phyloP scores from a whole-genome alignment of 2,113 vertebrate genomes.

The Hyaena hyaena region DNA sequence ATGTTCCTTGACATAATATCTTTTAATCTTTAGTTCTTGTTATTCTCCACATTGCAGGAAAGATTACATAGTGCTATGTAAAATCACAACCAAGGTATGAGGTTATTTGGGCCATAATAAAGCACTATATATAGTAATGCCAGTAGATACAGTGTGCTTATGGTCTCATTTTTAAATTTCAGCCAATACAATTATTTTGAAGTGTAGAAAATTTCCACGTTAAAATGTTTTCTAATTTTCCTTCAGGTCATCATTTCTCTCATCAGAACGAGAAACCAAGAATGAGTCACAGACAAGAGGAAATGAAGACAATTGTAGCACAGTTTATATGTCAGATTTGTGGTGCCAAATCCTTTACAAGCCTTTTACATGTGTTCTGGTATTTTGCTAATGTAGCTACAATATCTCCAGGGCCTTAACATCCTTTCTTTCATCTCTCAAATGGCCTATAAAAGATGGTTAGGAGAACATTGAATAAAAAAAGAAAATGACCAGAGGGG shows the following conservation, averaged over 20 bases:
- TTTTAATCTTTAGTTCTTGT: neutral
- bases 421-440: slow-evolving; percentile 59
- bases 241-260: slow-evolving; percentile 38
- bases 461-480: slow-evolving; percentile 53
- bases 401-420: slow-evolving; percentile 45
- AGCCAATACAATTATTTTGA: neutral
- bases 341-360: slow-evolving; percentile 46
- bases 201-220: neutral
- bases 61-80: neutral
- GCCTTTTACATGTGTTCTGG: slow-evolving; percentile 45
- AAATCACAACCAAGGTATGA: neutral
- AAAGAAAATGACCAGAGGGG: slow-evolving; percentile 4
- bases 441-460: slow-evolving; percentile 59
- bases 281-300: slow-evolving; percentile 14
- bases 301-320: slow-evolving; percentile 28
- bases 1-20: neutral
- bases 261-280: neutral
- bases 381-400: slow-evolving; percentile 51
- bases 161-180: neutral
- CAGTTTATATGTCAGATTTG: slow-evolving; percentile 45
- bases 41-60: neutral
- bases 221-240: slow-evolving; percentile 18
- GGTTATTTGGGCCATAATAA: neutral
- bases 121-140: neutral
- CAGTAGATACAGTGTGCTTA: neutral